Conservation (phyloP, 53 echinoderm and acorn worm genomes). For the Temnopleurus reevesii region DNA sequence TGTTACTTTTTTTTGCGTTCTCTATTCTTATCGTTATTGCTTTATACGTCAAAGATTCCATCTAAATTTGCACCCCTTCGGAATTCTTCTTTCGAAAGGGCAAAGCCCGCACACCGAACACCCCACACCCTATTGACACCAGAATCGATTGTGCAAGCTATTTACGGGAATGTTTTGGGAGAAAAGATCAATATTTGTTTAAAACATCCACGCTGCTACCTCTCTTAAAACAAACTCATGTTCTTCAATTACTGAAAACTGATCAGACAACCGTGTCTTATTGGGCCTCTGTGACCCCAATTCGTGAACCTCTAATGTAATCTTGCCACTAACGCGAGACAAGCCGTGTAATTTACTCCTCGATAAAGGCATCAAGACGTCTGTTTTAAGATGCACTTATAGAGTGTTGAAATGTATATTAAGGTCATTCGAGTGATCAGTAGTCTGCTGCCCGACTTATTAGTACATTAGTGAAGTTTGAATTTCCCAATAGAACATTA, state of each 20-base stretch:
- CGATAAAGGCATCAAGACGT: background rate
- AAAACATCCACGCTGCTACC: background rate
- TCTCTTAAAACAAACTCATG: background rate
- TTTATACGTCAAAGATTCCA: no score
- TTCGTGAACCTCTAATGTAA: conserved; percentile 16
- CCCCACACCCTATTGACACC: no score
- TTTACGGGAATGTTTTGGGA: no score
- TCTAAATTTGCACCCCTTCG: no score
- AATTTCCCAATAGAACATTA: no score
- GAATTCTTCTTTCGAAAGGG: no score
- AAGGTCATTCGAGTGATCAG: background rate
- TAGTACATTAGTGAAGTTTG: no score
- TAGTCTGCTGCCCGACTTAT: no score
- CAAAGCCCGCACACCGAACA: no score
- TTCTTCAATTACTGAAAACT: conserved; percentile 2
- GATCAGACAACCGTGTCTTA: conserved; percentile 16
- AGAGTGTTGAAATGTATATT: background rate
- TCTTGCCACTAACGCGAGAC: background rate
- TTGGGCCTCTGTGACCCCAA: conserved; percentile 5
- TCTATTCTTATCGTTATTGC: no score
- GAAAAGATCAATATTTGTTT: background rate
- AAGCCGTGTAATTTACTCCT: background rate
- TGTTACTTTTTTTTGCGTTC: no score
- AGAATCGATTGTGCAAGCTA: no score
- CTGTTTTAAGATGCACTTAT: background rate